phyloP scores from a whole-genome alignment of 1,140 invertebrate species.

The Conopomorpha cramerella region DNA sequence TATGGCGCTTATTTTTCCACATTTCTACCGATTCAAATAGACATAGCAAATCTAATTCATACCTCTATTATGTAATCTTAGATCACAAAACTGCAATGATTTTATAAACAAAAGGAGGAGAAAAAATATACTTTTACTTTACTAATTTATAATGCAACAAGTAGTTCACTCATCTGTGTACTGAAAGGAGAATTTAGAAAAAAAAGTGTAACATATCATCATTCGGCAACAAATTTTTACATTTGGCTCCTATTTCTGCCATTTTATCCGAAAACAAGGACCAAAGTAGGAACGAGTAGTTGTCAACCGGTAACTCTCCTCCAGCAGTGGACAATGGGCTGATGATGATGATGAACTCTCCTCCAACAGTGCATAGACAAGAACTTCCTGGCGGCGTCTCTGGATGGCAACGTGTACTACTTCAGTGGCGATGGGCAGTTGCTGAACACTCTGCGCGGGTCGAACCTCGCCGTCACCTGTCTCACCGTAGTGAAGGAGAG shows the following conservation, averaged over 20 bases:
- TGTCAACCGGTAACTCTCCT: neutral
- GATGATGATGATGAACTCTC: neutral
- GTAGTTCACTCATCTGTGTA: too few species aligned
- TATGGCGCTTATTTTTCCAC: neutral
- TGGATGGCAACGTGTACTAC: conserved; percentile 63
- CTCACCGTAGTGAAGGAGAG: conserved; percentile 52
- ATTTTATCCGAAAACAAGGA: neutral
- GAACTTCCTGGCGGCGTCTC: conserved; percentile 56
- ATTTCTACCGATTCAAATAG: neutral
- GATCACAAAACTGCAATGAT: too few species aligned
- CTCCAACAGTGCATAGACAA: conserved; percentile 37
- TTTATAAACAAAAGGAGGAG: too few species aligned
- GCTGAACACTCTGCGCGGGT: conserved; percentile 44
- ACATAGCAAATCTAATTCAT: too few species aligned
- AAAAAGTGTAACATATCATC: neutral
- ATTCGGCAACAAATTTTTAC: neutral
- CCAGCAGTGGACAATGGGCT: too few species aligned
- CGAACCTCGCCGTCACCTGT: conserved; percentile 63
- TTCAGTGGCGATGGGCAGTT: conserved; percentile 53
- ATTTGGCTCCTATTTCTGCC: neutral
- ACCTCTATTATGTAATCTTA: too few species aligned
- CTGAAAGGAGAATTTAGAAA: neutral
- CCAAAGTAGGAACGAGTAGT: neutral
- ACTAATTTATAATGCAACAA: too few species aligned
- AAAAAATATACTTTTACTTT: too few species aligned